Percentiles rank a stretch among this genome's conserved stretches.
Evolutionary conservation across 2,113 vertebrate genomes (phyloP).

Genomic region (Mormoops blainvillei): DNA sequence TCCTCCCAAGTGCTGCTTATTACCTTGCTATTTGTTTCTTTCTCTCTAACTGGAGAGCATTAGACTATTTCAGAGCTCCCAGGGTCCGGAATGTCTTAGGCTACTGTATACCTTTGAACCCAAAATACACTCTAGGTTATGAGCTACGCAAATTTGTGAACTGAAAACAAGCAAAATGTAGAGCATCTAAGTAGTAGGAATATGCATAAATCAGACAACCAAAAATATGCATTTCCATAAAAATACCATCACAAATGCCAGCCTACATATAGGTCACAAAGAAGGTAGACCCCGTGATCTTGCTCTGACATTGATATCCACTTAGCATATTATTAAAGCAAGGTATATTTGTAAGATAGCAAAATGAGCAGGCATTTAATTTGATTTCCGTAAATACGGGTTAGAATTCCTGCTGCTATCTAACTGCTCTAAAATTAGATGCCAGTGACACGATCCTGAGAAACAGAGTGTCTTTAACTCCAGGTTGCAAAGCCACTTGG

Average conservation of each 20-base stretch:
- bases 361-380: constrained; percentile 31
- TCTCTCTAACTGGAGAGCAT: not conserved
- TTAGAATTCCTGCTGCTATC: constrained; percentile 32
- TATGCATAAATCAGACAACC: not conserved
- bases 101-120: not conserved
- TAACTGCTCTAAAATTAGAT: constrained; percentile 24
- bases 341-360: not conserved
- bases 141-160: not conserved
- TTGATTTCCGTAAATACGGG: constrained; percentile 42
- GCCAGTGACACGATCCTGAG: not conserved
- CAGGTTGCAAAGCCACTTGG: not conserved
- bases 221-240: not conserved
- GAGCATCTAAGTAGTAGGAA: not conserved
- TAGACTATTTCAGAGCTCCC: not conserved
- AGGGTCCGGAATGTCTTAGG: not conserved
- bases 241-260: not conserved
- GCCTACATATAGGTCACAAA: not conserved
- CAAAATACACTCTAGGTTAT: not conserved
- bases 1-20: not conserved
- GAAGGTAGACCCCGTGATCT: not conserved
- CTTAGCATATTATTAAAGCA: not conserved
- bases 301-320: not conserved
- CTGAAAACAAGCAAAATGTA: not conserved
- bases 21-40: not conserved
- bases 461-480: not conserved